Percentiles rank a stretch among this genome's conserved stretches.
Evolutionary conservation across 2,797 vertebrate species (phyloP).

Genomic region (Rhabdophis nuchalis): DNA sequence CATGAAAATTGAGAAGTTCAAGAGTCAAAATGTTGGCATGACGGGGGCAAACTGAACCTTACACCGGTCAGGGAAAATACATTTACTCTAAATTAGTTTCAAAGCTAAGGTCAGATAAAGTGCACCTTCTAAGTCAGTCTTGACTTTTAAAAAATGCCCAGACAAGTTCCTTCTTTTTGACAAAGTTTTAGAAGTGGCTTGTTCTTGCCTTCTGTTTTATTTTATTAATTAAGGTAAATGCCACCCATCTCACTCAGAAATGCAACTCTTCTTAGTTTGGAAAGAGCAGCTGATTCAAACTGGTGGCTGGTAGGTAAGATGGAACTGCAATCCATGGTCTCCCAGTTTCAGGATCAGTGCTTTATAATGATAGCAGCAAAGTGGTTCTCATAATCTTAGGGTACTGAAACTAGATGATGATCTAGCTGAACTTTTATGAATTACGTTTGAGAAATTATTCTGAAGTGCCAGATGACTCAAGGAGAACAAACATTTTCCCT

Average conservation of each 20-base stretch:
- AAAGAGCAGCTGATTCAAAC: background rate
- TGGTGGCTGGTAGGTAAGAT: background rate
- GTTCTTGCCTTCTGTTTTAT: background rate
- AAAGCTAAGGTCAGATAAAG: background rate
- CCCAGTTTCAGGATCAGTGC: background rate
- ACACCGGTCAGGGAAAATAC: background rate
- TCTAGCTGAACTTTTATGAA: background rate
- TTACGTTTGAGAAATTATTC: background rate
- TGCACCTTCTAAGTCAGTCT: background rate
- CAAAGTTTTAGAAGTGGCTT: background rate
- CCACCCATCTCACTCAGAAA: background rate
- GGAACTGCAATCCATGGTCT: background rate
- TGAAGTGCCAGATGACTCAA: background rate
- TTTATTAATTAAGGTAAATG: background rate
- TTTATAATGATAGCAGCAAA: background rate
- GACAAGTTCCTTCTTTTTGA: background rate
- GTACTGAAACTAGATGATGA: background rate
- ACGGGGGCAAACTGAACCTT: background rate
- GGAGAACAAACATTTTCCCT: background rate
- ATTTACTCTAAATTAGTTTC: background rate
- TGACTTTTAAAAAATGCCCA: background rate
- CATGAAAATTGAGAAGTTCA: background rate
- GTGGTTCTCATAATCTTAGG: background rate
- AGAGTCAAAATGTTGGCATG: background rate
- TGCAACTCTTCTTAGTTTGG: background rate